These are phyloP conservation scores for Cryptoblepharus egeriae DNA, from an alignment of 2,797 vertebrate genomes.

Conservation along the genomic window DNA sequence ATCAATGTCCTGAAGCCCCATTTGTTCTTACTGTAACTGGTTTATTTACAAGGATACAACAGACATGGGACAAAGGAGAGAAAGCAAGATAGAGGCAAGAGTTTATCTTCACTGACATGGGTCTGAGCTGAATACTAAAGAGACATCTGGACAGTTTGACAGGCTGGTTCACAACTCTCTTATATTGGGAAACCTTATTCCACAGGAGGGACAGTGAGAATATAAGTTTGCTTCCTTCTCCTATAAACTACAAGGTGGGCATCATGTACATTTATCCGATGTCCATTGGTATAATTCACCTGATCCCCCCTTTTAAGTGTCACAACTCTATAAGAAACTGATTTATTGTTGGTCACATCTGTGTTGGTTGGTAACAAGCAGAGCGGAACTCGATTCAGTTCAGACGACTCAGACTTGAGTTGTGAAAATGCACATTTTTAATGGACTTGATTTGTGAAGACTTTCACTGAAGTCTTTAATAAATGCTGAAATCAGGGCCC, in stretches of 20 bases:
- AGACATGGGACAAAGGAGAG: not conserved
- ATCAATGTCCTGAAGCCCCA: not conserved
- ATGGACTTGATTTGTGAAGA: too few species aligned
- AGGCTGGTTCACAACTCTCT: not conserved
- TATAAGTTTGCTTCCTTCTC: not conserved
- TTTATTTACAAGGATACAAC: conserved; percentile 18
- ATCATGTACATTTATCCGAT: not conserved
- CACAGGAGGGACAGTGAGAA: not conserved
- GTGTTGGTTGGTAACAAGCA: not conserved
- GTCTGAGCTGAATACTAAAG: conserved; percentile 17
- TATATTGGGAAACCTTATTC: not conserved
- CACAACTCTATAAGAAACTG: not conserved
- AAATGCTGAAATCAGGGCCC: too few species aligned
- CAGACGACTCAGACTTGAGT: too few species aligned
- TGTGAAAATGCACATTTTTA: too few species aligned
- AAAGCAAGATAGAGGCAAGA: not conserved
- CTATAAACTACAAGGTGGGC: not conserved
- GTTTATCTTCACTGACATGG: not conserved
- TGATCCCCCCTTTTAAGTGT: not conserved
- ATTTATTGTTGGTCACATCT: not conserved
- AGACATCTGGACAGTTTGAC: not conserved
- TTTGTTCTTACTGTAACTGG: not conserved
- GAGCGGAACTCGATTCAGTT: too few species aligned
- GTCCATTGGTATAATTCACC: not conserved
- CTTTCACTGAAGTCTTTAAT: too few species aligned